Conservation (phyloP, 2,888 invertebrate species). For the Pterobdella sp. region DNA sequence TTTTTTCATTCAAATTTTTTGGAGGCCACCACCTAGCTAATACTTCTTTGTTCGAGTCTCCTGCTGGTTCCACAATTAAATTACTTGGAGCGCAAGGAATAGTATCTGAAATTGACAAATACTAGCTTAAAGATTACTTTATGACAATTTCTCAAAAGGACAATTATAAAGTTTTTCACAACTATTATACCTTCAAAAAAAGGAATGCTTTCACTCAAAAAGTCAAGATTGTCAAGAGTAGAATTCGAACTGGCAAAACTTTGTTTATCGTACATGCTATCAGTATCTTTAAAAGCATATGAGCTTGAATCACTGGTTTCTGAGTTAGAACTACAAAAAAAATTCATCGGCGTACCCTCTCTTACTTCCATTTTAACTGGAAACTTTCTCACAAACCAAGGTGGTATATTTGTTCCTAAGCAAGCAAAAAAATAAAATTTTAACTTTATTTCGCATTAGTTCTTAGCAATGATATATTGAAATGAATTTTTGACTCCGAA, state of each 20-base stretch:
- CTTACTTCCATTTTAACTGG: slow-evolving; percentile 36
- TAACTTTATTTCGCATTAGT: too few species aligned
- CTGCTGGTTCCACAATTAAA: slow-evolving; percentile 28
- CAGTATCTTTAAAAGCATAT: too few species aligned
- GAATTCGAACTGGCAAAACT: neutral
- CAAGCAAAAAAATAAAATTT: too few species aligned
- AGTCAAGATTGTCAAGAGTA: neutral
- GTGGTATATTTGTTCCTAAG: slow-evolving; percentile 16
- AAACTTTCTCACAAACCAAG: slow-evolving; percentile 38
- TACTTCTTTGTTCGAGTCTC: neutral
- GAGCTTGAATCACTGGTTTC: too few species aligned
- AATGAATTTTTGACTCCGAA: too few species aligned
- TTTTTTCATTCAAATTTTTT: slow-evolving; percentile 39
- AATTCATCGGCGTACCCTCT: slow-evolving; percentile 31
- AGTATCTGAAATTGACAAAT: neutral
- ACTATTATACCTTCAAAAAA: neutral
- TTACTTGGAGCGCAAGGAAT: slow-evolving; percentile 32
- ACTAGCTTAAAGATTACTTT: neutral
- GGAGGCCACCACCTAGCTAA: slow-evolving; percentile 4
- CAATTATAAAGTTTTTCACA: too few species aligned
- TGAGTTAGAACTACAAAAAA: slow-evolving; percentile 29
- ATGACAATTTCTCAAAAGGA: neutral
- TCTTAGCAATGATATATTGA: neutral
- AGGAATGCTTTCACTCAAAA: neutral
- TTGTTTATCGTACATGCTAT: neutral